Evolutionary conservation across 2,797 vertebrate genomes (phyloP).

Genomic region (Mormyrops attenuatus): DNA sequence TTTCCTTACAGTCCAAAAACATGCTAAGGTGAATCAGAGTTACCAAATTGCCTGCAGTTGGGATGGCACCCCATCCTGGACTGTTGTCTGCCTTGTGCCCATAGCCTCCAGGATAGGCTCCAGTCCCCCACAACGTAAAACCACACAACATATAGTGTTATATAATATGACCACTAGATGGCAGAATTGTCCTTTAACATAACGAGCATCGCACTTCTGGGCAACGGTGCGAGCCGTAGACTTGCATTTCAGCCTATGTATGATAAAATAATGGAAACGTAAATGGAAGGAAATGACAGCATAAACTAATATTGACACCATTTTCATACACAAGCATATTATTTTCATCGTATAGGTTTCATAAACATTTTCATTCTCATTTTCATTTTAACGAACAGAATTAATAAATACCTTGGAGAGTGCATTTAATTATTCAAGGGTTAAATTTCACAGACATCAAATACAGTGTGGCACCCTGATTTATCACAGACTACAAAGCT

Average conservation of each 20-base stretch:
- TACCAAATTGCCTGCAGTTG: neutral
- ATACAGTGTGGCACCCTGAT: neutral
- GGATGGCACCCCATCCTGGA: neutral
- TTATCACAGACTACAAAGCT: neutral
- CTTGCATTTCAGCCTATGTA: neutral
- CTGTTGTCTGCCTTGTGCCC: neutral
- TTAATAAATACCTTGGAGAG: neutral
- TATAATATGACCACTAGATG: conserved; percentile 11
- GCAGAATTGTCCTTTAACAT: neutral
- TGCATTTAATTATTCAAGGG: neutral
- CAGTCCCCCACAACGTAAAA: neutral
- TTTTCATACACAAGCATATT: neutral
- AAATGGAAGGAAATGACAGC: neutral
- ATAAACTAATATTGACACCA: neutral
- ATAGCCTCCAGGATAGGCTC: neutral
- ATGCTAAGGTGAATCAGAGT: neutral
- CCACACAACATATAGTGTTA: neutral
- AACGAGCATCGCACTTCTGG: neutral
- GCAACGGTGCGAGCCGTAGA: neutral
- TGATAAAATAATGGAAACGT: neutral
- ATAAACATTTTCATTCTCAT: conserved; percentile 1
- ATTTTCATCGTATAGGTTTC: neutral
- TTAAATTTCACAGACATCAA: conserved; percentile 5
- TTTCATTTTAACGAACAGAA: conserved; percentile 13
- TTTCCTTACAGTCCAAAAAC: neutral